Conservation (phyloP, 2,888 invertebrate species). For the Spisula solida region DNA sequence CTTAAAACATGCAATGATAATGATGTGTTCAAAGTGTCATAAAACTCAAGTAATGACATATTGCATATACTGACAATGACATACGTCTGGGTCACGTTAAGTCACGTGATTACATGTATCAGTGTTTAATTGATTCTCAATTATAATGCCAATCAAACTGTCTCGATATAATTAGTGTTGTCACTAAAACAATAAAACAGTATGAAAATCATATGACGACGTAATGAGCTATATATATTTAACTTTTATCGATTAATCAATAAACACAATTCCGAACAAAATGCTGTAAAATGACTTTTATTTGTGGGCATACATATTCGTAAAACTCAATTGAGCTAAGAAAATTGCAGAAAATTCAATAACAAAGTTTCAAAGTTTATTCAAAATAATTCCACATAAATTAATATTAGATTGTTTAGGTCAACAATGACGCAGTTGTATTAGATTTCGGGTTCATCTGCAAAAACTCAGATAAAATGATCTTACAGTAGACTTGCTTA, state of each 20-base stretch:
- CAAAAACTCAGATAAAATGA: too few relatives aligned
- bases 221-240: neutral
- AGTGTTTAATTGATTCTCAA: neutral
- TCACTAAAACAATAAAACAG: neutral
- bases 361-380: too few relatives aligned
- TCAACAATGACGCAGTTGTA: too few relatives aligned
- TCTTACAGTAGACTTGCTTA: too few relatives aligned
- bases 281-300: too few relatives aligned
- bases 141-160: neutral
- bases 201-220: neutral
- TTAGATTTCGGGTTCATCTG: too few relatives aligned
- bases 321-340: too few relatives aligned
- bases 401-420: too few relatives aligned
- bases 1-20: neutral
- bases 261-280: neutral
- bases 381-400: too few relatives aligned
- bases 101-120: neutral
- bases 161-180: neutral
- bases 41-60: neutral
- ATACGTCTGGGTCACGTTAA: neutral
- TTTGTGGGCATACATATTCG: neutral
- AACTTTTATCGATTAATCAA: neutral
- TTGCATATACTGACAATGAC: neutral
- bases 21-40: conserved; percentile 4
- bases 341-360: too few relatives aligned